Base-by-base conservation (phyloP, 2,113 vertebrate species). In the Zapus hudsonius region DNA sequence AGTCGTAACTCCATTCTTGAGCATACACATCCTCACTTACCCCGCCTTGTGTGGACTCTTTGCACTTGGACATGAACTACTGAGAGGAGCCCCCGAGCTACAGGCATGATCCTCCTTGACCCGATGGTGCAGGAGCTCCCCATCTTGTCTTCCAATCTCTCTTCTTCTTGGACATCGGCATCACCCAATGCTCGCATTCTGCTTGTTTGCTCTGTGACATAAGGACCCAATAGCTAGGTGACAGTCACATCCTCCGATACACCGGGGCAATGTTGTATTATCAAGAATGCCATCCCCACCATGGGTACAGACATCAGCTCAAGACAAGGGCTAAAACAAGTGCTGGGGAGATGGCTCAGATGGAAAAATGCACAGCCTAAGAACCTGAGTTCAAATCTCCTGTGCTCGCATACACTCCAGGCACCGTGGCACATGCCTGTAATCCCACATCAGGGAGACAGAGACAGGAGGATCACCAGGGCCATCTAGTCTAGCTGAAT, bases 1-100 rank as follows among this genome's bases (percentile, higher is more conserved):
- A 93, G 12, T 27, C 69, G 69, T 63, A 74, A 74, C 52, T 75
- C 59, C 76, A 74, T 59, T 83, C 52, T 40, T 94, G 81, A 83
- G 20, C 69, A 36, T 15, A 73, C 19, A 10, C 64, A 36, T 42
- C 59, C 82, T 89, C 61, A 42, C n/a, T 79, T 42, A 70, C 59
- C 38, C 57, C 89, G 59, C 11, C 11, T 44, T 61, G 79, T 42
- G 13, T 36, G 44, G 31, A n/a, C n/a, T n/a, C 29, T 74, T 95
- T 78, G 44, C 25, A 31, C 17, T 2, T 92, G 90, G 52, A 42
- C 27, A 40, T 4, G 33, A 72, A 52, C 22, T 55, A 42, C 40
- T 79, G 16, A 79, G n/a, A 47, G 25, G 19, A 64, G 33, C 27
- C 47, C 23, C 44, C 31, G 38, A 70, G 66, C 20, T 75, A 42